Evolutionary conservation across 2,113 vertebrate genomes (phyloP).

Genomic region (Gila orcuttii): DNA sequence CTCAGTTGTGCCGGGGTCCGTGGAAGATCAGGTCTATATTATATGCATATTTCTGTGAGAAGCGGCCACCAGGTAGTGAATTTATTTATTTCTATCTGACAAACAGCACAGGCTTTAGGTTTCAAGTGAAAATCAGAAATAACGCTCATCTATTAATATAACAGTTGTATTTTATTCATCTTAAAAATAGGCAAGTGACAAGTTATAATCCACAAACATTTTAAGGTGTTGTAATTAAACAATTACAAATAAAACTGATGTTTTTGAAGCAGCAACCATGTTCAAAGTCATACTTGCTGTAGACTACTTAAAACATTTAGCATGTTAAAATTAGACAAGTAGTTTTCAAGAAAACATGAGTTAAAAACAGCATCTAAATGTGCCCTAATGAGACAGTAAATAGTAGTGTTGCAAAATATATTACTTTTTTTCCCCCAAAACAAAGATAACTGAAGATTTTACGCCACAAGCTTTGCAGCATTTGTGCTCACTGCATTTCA

Average conservation of each 20-base stretch:
- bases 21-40: no score
- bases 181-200: neutral
- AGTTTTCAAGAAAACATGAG: neutral
- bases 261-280: conserved; percentile 3
- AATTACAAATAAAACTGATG: neutral
- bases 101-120: no score
- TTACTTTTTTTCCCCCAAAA: neutral
- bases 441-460: neutral
- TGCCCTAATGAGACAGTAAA: neutral
- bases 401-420: conserved; percentile 24
- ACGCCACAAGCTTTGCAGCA: neutral
- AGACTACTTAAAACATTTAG: conserved; percentile 26
- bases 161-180: neutral
- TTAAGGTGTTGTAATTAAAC: neutral
- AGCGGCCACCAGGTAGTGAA: no score
- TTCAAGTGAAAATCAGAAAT: neutral
- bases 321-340: conserved; percentile 14
- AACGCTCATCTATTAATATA: neutral
- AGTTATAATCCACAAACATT: neutral
- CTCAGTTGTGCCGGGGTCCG: no score
- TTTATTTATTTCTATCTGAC: no score
- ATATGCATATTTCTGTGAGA: no score
- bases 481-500: neutral
- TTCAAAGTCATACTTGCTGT: neutral
- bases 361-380: conserved; percentile 6